phyloP scores from a whole-genome alignment of 2,888 invertebrate species.

The Tachina grossa region DNA sequence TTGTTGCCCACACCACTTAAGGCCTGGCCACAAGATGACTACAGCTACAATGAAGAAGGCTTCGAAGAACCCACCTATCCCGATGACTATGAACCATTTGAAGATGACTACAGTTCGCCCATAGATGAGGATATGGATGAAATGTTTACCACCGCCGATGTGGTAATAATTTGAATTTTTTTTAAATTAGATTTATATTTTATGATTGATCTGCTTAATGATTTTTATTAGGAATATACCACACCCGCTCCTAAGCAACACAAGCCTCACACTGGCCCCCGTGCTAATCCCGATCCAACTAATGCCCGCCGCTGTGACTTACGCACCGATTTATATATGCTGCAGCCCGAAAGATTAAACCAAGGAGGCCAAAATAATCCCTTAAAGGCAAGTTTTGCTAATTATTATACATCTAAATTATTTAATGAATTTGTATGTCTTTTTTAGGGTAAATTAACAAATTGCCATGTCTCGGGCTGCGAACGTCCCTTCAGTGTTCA shows the following conservation, averaged over 20 bases:
- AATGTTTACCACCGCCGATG: constrained; percentile 81
- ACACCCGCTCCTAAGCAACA: constrained; percentile 81
- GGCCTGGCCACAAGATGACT: constrained; percentile 82
- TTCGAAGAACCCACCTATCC: constrained; percentile 81
- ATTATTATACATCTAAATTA: background rate
- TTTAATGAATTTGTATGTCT: background rate
- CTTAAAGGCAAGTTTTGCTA: constrained; percentile 84
- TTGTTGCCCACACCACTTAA: constrained; percentile 78
- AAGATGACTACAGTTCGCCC: constrained; percentile 80
- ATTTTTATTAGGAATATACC: constrained; percentile 78
- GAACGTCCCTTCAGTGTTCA: constrained; percentile 96
- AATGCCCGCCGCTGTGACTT: constrained; percentile 92
- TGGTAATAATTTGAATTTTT: constrained; percentile 73
- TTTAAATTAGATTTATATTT: background rate
- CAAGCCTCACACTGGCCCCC: constrained; percentile 79
- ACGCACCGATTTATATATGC: constrained; percentile 92
- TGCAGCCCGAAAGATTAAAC: constrained; percentile 91
- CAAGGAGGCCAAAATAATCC: constrained; percentile 91
- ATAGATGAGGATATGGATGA: constrained; percentile 81
- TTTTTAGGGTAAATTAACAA: constrained; percentile 89
- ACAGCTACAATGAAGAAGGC: constrained; percentile 79
- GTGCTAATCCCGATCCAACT: constrained; percentile 84
- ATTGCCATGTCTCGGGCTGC: constrained; percentile 93
- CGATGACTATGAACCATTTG: constrained; percentile 81
- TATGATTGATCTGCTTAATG: no score